These are phyloP conservation scores for Leptonema lineaticorne DNA, from an alignment of 1,140 invertebrate species.

Conservation along the genomic window DNA sequence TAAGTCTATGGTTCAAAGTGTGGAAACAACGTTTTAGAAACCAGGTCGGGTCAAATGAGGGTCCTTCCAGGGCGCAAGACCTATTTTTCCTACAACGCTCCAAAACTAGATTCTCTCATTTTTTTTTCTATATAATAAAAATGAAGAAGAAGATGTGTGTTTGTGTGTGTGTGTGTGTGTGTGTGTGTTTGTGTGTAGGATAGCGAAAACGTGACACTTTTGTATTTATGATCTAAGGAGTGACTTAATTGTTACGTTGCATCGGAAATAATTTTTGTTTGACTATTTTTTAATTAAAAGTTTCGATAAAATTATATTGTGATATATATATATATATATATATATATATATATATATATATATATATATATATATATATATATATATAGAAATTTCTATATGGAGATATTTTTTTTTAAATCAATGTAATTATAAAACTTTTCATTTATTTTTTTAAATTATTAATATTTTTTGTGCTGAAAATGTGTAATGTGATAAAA, in stretches of 20 bases:
- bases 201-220: background rate
- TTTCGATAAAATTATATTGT: background rate
- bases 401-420: too few relatives aligned
- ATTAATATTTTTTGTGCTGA: too few relatives aligned
- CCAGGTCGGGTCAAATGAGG: background rate
- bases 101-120: background rate
- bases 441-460: too few relatives aligned
- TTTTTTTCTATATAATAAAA: background rate
- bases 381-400: too few relatives aligned
- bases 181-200: too few relatives aligned
- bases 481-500: too few relatives aligned
- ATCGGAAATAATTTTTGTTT: background rate
- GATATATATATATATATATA: background rate
- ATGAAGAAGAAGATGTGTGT: too few relatives aligned
- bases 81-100: background rate
- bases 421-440: too few relatives aligned
- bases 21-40: slow-evolving; percentile 4
- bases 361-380: background rate
- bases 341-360: background rate
- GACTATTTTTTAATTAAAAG: too few relatives aligned
- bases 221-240: background rate
- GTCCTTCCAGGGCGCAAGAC: background rate
- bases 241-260: background rate
- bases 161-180: too few relatives aligned
- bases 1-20: background rate